Evolutionary conservation across 2,888 invertebrate genomes (phyloP), one percentile per base, ranked within the genome.

Genomic region (Ophion costatus): DNA sequence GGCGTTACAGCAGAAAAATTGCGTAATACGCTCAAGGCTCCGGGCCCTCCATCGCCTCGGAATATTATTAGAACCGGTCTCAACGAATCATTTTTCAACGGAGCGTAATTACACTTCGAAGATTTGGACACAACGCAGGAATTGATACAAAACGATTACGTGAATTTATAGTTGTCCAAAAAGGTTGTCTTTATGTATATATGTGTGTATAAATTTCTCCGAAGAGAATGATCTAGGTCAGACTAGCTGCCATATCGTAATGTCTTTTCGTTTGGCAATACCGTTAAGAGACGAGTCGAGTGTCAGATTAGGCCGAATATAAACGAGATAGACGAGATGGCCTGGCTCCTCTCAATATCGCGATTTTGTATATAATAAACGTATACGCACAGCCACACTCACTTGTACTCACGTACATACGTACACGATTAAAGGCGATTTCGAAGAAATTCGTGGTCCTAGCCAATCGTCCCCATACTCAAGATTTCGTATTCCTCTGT

Each of bases 241-340:
- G 56, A 64, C 70, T 61, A 22, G 59, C 76, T 78, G 45, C 33
- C 59, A 63, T 73, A 74, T 80, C 81, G 81, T 66, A 64, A 82
- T 78, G 79, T 66, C 64, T 63, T 80, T 80, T 78, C 81, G 81
- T 76, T 81, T 70, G 64, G 63, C 74, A 74, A 84, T 81, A 73
- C 75, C 75, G 81, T 79, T 82, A 66, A 74, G 73, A 81, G 57
- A 42, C 73, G 69, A 71, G 45, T 51, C 42, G 64, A 45, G 59
- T 75, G 67, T 79, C 78, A 78, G 84, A 84, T 84, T 82, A 82
- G 81, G 64, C 64, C 63, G 64, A 75, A 81, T 81, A 70, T 75
- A 81, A 81, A 84, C 78, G 78, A 70, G 77, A 73, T 61, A 79
- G 80, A 80, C 73, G 70, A 29, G 29, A 63, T 76, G 45, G 76